Evolutionary conservation across 2,888 invertebrate species (phyloP), one percentile per base, ranked within the genome.

Genomic region (Drosophila histrio): DNA sequence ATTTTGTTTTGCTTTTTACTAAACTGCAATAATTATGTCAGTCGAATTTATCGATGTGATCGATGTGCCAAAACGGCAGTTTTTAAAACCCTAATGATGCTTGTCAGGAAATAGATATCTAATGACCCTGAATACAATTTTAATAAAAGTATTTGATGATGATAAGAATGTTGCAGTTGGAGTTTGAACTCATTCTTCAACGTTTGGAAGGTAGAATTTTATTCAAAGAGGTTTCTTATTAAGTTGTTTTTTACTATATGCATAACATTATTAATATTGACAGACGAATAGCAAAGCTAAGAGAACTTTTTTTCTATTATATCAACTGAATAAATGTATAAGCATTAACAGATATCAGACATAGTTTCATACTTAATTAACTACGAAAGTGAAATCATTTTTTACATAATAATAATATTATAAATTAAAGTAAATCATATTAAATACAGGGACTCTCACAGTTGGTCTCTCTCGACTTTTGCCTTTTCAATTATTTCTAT

Each of bases 1-100:
- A 63, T 59, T 68, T 69, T 50, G n/a, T 26, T 39, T 19, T 52
- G 15, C 19, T 17, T 60, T 47, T 54, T 53, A 26, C 66, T 53
- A 56, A 61, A 53, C 50, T 70, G 66, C 76, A 85, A 90, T 89
- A 89, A 89, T 89, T 86, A 87, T 87, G 90, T 90, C 88, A 85
- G 60, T 57, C 69, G 41, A 39, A 64, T 60, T 77, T 72, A 76
- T 63, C 72, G 58, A 69, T 36, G 53, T 90, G 89, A 86, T 87
- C 82, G 88, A 87, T 88, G 53, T 19, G 41, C 3, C 17, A 22
- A 3, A 24, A 15, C 8, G 6, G 2, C 5, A 5, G 21, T 22
- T 24, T 24, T 22, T 13, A 9, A 17, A 2, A 17, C 22, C 3
- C 22, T 24, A 1, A 11, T 19, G 17, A 17, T n/a, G 17, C 11